Evolutionary conservation across 37 sponge, comb jelly and placozoan species (phyloP).

Genomic region (Halichondria panicea): DNA sequence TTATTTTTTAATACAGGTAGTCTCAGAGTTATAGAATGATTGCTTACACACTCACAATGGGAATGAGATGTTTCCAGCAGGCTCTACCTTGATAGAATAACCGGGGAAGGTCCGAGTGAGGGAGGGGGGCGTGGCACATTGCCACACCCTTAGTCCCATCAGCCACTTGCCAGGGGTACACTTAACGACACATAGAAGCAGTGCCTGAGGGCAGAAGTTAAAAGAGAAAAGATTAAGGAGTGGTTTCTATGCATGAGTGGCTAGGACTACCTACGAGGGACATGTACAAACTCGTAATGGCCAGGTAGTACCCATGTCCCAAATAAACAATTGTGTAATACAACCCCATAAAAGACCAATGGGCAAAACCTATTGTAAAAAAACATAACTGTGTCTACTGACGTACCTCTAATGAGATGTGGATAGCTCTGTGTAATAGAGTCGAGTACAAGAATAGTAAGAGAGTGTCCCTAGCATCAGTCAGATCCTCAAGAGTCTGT

Average conservation of each 20-base stretch:
- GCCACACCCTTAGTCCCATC: constrained; percentile 38
- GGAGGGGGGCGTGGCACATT: constrained; percentile 9
- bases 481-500: constrained; percentile 16
- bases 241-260: neutral
- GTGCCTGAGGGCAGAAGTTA: neutral
- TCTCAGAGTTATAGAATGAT: too few species aligned
- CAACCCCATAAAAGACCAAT: neutral
- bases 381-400: neutral
- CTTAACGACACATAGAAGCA: constrained; percentile 12
- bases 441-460: constrained; percentile 37
- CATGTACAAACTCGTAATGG: neutral
- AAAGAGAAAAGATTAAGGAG: neutral
- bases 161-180: constrained; percentile 73
- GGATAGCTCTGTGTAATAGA: constrained; percentile 31
- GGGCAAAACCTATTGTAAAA: neutral
- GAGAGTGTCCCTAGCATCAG: constrained; percentile 13
- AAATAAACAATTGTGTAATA: neutral
- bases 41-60: constrained; percentile 7
- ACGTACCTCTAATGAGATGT: constrained; percentile 40
- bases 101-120: constrained; percentile 50
- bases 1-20: too few species aligned
- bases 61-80: constrained; percentile 39
- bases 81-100: constrained; percentile 33
- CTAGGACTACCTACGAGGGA: neutral
- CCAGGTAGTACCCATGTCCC: neutral